Percentiles rank a stretch among this genome's conserved stretches.
phyloP scores from a whole-genome alignment of 1,140 invertebrate genomes.

The Ditylenchus dipsaci region DNA sequence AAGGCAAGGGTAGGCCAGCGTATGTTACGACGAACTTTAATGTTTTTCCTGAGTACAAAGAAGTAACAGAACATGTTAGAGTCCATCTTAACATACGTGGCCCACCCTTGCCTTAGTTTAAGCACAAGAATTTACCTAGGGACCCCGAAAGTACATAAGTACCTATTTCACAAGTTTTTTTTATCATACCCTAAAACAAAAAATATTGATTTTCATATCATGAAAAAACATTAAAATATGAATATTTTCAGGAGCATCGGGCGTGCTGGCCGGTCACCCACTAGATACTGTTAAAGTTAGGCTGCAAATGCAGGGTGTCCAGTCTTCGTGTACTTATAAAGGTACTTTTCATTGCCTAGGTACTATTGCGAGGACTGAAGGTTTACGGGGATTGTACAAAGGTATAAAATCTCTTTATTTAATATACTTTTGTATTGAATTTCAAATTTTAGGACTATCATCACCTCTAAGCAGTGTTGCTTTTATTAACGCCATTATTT shows the following conservation, averaged over 20 bases:
- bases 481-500: constrained; percentile 80
- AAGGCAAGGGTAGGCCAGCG: too few species aligned
- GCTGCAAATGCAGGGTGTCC: constrained; percentile 78
- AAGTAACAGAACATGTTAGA: too few species aligned
- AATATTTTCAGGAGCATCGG: not conserved
- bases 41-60: too few species aligned
- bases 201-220: too few species aligned
- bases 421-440: not conserved
- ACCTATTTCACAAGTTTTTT: too few species aligned
- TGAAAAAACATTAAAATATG: too few species aligned
- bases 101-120: too few species aligned
- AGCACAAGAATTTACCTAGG: too few species aligned
- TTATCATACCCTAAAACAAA: too few species aligned
- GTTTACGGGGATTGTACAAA: constrained; percentile 62
- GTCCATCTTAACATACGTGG: too few species aligned
- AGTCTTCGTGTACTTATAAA: constrained; percentile 69
- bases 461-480: constrained; percentile 71
- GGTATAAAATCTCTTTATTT: constrained; percentile 56
- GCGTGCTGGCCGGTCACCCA: constrained; percentile 73
- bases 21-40: too few species aligned
- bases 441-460: constrained; percentile 39
- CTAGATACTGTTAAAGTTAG: constrained; percentile 71
- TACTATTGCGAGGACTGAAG: constrained; percentile 82
- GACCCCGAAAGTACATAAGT: too few species aligned
- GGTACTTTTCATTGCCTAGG: constrained; percentile 86